Percentiles rank a stretch among this genome's conserved stretches.
phyloP scores from a whole-genome alignment of 1,140 invertebrate species.

The Hermatobates lingyangjiaoensis region DNA sequence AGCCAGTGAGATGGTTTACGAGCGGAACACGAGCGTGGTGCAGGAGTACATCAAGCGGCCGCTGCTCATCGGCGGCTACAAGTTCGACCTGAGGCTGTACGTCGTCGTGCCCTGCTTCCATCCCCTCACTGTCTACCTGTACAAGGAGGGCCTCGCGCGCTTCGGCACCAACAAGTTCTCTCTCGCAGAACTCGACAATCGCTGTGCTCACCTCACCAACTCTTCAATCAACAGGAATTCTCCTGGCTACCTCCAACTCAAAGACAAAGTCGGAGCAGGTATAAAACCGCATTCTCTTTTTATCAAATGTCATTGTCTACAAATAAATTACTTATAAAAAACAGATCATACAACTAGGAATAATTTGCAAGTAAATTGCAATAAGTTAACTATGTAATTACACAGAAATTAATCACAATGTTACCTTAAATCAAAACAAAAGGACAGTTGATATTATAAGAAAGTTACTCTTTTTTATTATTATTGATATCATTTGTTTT shows the following conservation, averaged over 20 bases:
- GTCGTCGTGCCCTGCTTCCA: conserved; percentile 65
- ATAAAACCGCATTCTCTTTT: too few species aligned
- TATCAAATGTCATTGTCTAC: too few species aligned
- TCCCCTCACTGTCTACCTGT: conserved; percentile 63
- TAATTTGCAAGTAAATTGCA: too few species aligned
- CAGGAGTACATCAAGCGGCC: conserved; percentile 75
- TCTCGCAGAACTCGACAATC: conserved; percentile 59
- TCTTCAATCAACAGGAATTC: conserved; percentile 64
- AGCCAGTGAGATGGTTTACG: conserved; percentile 51
- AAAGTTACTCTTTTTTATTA: too few species aligned
- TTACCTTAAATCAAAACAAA: too few species aligned
- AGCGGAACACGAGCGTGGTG: conserved; percentile 44
- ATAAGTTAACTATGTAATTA: too few species aligned
- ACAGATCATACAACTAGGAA: too few species aligned
- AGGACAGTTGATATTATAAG: too few species aligned
- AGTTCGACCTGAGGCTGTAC: conserved; percentile 69
- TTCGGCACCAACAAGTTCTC: conserved; percentile 63
- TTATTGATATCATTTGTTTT: too few species aligned
- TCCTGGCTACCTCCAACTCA: conserved; percentile 57
- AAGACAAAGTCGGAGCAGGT: conserved; percentile 59
- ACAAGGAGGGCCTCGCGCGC: conserved; percentile 53
- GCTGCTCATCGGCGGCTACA: conserved; percentile 66
- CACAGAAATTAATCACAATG: too few species aligned
- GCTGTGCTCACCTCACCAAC: conserved; percentile 78
- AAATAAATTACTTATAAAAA: too few species aligned